These are phyloP conservation scores for Hemichromis elongatus DNA, from an alignment of 2,113 vertebrate species.

Conservation along the genomic window DNA sequence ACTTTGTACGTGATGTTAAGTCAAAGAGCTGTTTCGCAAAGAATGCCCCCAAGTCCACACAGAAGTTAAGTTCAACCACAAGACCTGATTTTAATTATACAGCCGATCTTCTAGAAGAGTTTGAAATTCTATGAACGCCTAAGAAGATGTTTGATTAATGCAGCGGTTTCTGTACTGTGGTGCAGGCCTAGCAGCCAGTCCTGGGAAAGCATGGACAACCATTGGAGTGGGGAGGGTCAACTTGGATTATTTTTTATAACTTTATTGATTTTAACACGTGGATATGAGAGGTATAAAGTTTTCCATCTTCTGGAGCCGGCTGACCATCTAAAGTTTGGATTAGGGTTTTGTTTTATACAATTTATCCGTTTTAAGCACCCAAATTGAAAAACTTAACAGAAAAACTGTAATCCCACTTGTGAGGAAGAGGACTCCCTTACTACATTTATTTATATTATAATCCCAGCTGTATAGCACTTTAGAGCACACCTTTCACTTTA, in stretches of 20 bases:
- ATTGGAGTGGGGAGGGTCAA: background rate
- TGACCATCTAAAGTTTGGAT: background rate
- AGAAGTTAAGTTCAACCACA: background rate
- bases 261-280: background rate
- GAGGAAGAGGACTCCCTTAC: too few species aligned
- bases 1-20: background rate
- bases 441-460: too few species aligned
- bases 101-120: background rate
- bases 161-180: background rate
- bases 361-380: background rate
- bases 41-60: background rate
- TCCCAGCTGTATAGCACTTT: too few species aligned
- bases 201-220: background rate
- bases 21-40: background rate
- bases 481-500: too few species aligned
- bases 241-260: background rate
- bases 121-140: background rate
- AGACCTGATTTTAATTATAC: background rate
- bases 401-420: background rate
- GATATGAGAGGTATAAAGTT: background rate
- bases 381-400: background rate
- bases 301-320: background rate
- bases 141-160: background rate
- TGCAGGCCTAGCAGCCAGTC: background rate
- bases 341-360: background rate